Percentiles rank a stretch among this genome's conserved stretches.
Evolutionary conservation across 1,140 invertebrate genomes (phyloP).

Genomic region (Holotrichia oblita): DNA sequence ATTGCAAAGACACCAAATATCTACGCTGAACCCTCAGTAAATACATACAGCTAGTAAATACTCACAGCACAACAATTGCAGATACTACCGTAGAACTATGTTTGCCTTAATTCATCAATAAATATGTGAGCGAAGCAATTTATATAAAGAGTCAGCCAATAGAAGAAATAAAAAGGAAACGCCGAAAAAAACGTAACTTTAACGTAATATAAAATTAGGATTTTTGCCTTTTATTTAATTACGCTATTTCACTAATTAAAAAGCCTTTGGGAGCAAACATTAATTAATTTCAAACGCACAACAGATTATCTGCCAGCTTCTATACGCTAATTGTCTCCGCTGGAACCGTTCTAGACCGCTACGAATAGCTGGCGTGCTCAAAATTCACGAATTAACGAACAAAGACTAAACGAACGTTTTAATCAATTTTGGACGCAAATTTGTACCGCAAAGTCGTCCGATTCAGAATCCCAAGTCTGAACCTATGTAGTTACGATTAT

Average conservation of each 20-base stretch:
- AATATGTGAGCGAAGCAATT: no score
- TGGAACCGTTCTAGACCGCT: not conserved
- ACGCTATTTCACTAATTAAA: constrained; percentile 18
- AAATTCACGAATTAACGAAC: constrained; percentile 21
- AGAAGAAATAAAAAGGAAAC: not conserved
- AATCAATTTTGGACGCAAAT: not conserved
- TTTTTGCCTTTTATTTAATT: constrained; percentile 5
- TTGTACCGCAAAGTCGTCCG: not conserved
- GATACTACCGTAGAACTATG: no score
- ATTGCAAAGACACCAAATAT: no score
- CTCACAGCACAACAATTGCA: no score
- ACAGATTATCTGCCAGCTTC: not conserved
- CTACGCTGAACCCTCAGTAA: no score
- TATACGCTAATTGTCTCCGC: not conserved
- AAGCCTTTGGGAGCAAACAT: not conserved
- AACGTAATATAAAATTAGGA: not conserved
- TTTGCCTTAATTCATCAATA: no score
- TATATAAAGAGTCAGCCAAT: no score
- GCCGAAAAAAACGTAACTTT: not conserved
- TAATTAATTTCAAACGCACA: constrained; percentile 5
- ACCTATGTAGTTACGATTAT: not conserved
- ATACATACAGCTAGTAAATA: no score
- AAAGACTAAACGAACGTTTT: not conserved
- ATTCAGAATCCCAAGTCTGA: not conserved
- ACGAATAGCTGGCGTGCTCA: not conserved